Percentiles rank a stretch among this genome's conserved stretches.
Evolutionary conservation across 1,140 invertebrate genomes (phyloP).

Genomic region (Musca domestica): DNA sequence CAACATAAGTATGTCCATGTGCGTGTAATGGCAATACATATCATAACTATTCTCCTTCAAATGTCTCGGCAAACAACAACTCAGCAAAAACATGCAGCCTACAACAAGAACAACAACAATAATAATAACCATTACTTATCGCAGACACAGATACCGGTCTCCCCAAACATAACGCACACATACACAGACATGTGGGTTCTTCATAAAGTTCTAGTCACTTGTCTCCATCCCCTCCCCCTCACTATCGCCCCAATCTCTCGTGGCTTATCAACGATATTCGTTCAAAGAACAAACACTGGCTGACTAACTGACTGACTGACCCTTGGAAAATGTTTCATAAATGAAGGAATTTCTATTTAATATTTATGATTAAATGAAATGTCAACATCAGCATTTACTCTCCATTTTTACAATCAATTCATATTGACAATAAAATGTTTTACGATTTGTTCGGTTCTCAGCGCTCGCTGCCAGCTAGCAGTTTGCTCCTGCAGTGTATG

Average conservation of each 20-base stretch:
- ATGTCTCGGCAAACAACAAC: not conserved
- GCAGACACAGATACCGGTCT: not conserved
- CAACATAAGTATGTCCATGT: not conserved
- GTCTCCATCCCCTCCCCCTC: no score
- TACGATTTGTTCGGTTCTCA: no score
- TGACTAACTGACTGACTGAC: not conserved
- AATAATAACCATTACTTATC: slow-evolving; percentile 16
- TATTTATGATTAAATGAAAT: slow-evolving; percentile 20
- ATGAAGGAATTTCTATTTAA: slow-evolving; percentile 16
- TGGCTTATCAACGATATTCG: no score
- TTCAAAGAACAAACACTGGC: no score
- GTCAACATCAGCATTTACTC: slow-evolving; percentile 20
- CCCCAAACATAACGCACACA: not conserved
- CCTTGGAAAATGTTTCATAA: not conserved
- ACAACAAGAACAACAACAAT: not conserved
- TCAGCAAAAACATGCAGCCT: not conserved
- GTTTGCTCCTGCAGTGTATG: no score
- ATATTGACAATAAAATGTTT: slow-evolving; percentile 4
- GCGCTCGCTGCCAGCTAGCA: no score
- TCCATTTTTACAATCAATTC: slow-evolving; percentile 7
- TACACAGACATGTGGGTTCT: not conserved
- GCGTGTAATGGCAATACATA: slow-evolving; percentile 5
- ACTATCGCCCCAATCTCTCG: no score
- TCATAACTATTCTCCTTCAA: no score
- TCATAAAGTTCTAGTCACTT: no score